Evolutionary conservation across 2,797 vertebrate genomes (phyloP).

Genomic region (Acanthurus tractus): DNA sequence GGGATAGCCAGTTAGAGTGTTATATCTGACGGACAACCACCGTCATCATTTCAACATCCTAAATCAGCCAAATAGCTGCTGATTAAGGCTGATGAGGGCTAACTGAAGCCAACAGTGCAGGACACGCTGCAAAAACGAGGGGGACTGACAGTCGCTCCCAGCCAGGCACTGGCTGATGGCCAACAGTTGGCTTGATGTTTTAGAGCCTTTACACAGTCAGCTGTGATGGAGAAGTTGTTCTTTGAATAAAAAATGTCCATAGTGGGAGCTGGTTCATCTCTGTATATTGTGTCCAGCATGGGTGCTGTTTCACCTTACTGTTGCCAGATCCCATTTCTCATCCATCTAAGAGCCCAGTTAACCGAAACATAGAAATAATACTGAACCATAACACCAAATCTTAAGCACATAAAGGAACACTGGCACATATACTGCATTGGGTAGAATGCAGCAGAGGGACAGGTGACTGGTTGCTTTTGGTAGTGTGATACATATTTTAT

Average conservation of each 20-base stretch:
- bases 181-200: no score
- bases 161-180: no score
- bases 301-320: neutral
- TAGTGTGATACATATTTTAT: neutral
- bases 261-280: neutral
- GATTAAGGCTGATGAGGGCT: no score
- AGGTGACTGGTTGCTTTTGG: neutral
- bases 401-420: neutral
- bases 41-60: no score
- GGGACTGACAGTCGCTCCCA: no score
- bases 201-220: neutral
- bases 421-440: neutral
- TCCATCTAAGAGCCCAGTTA: slow-evolving; percentile 8
- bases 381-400: neutral
- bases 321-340: slow-evolving; percentile 11
- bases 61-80: no score
- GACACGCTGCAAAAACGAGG: no score
- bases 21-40: no score
- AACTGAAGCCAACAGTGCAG: no score
- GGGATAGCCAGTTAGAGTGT: no score
- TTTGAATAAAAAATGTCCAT: slow-evolving; percentile 1
- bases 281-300: slow-evolving; percentile 4
- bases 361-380: neutral
- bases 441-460: neutral
- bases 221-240: neutral